Base-by-base conservation (phyloP, 2,888 invertebrate species). In the Pecten maximus region DNA sequence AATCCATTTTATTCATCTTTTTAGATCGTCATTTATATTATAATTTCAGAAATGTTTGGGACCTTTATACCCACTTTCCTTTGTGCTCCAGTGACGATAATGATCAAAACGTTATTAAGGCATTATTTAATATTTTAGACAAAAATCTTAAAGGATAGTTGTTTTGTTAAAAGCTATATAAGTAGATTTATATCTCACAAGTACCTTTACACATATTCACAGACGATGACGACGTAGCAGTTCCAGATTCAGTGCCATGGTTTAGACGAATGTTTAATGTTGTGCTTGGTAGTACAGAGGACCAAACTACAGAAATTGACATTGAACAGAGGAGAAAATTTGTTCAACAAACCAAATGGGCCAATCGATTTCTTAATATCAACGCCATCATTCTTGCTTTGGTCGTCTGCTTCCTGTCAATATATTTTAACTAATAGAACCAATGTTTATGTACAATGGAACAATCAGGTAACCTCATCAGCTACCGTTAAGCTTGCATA, bases 361-460 rank as follows among this genome's bases (percentile, higher is more conserved):
- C 54, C 12, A 91, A 88, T 48, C 44, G 12, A 2, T 15, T 90
- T 40, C 90, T 91, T n/a, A 90, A 90, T 48, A 8, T 50, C 6
- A 86, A 89, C 35, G 91, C 90, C 3, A n/a, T 88, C 4, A n/a
- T 91, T 40, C 87, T 91, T 6, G 87, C 90, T 15, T 40, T 74
- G 19, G n/a, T 90, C 0, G 90, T 91, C n/a, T 89, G 90, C 19
- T 91, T 91, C 54, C 87, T 91, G 6, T 90, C 90, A 16, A 90
- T 89, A 39, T 91, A 87, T 48, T 91, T 89, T 54, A 88, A 87
- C 35, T 91, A 87, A 35, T n/a, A n/a, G n/a, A n/a, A n/a, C n/a
- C n/a, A n/a, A n/a, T n/a, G n/a, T n/a, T n/a, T n/a, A n/a, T n/a
- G n/a, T n/a, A n/a, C n/a, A n/a, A n/a, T n/a, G n/a, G n/a, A n/a